Evolutionary conservation across 2,888 invertebrate species (phyloP).

Genomic region (Xylocampa areola): DNA sequence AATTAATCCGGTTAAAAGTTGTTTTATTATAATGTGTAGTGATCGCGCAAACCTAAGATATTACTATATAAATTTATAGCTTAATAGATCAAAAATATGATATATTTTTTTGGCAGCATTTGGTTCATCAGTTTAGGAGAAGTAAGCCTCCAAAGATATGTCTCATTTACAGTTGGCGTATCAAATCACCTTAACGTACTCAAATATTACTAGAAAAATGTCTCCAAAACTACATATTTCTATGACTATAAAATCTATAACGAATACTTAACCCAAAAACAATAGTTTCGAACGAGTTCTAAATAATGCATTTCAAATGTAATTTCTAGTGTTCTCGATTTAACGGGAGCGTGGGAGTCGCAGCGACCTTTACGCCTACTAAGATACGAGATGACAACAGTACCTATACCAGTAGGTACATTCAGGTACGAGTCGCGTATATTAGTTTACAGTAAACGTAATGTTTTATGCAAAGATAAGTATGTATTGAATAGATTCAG

Average conservation of each 20-base stretch:
- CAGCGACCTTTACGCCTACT: constrained; percentile 54
- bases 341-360: constrained; percentile 46
- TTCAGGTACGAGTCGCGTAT: background rate
- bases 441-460: constrained; percentile 9
- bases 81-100: too few species aligned
- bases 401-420: too few species aligned
- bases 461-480: constrained; percentile 39
- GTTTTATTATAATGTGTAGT: too few species aligned
- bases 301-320: constrained; percentile 43
- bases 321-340: constrained; percentile 41
- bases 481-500: too few species aligned
- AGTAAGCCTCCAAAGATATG: too few species aligned
- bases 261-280: constrained; percentile 41
- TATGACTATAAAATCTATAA: constrained; percentile 18
- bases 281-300: constrained; percentile 36
- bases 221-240: constrained; percentile 21
- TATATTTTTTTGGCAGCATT: too few species aligned
- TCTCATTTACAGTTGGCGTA: too few species aligned
- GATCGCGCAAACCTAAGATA: too few species aligned
- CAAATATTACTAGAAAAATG: constrained; percentile 5
- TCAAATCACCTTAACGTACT: background rate
- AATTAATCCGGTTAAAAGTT: too few species aligned
- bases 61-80: too few species aligned
- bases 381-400: constrained; percentile 1
- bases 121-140: too few species aligned